Evolutionary conservation across 2,797 vertebrate genomes (phyloP), one percentile per base, ranked within the genome.

Genomic region (Echiichthys vipera): DNA sequence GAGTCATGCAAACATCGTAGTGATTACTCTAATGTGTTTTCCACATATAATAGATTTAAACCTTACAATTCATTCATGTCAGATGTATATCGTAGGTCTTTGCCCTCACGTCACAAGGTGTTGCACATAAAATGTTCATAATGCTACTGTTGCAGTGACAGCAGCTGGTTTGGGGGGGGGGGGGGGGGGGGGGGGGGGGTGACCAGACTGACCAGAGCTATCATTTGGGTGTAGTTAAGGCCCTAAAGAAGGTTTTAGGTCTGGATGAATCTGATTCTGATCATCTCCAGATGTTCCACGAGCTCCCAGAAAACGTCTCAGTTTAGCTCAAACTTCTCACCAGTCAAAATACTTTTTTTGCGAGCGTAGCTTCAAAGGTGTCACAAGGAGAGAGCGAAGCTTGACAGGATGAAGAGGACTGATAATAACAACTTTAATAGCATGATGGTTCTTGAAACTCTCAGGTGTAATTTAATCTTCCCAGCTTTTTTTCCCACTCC

Each of bases 231-330:
- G 71, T 49, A 73, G 59, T 82, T 78, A 68, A 67, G 77, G 63
- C 58, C 71, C 74, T 79, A 55, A 75, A 67, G 58, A 65, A 50
- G 65, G 75, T 72, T 88, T 90, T 84, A 59, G 78, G 58, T 69
- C 53, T 68, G 46, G 46, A 46, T 59, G 24, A 63, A 78, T 76
- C n/a, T 71, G 65, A 54, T 80, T 20, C 54, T 86, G 88, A 93
- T 93, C 81, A 78, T 81, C 86, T 84, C 89, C 92, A 93, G 90
- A 92, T 93, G 92, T 76, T 66, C 50, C 65, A 24, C 27, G 29
- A 75, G 77, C 85, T 87, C 75, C 75, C 63, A 59, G 68, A 89
- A 65, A 83, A 64, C 54, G 39, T 81, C 85, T 76, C 32, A 65
- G 25, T 68, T 71, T 45, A 75, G 65, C 65, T 53, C 27, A 76